Evolutionary conservation across 1,140 invertebrate species (phyloP), one percentile per base, ranked within the genome.

Genomic region (Anastrepha ludens): DNA sequence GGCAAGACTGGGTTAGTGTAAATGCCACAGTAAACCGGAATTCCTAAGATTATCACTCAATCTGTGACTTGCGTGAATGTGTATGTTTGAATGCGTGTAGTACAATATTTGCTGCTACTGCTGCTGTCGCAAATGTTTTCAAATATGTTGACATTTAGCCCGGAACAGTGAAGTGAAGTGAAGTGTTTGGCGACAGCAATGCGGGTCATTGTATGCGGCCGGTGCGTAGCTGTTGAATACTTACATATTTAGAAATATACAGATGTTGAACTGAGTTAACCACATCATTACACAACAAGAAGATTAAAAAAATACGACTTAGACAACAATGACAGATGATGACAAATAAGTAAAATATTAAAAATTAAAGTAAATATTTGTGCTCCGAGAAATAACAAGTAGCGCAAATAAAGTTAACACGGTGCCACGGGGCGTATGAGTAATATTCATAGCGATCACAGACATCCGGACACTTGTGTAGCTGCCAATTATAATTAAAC

Each of bases 51-150:
- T 74, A 74, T 74, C 17, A 74, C 67, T 15, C 15, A 74, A 13
- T 47, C 39, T 17, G 67, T 74, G 67, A 39, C 39, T 74, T 8
- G 9, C 41, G 11, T 41, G 50, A 55, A 9, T 55, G 50, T 55
- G 50, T 55, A 11, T 55, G 50, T 55, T 55, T 55, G 6, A 55
- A 29, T 29, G 41, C 39, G 17, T 65, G 64, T n/a, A 62, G 15
- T 62, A 8, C 2, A 58, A 29, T 29, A 29, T 29, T 62, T 62
- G 64, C 44, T 74, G 67, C 17, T 44, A 13, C 44, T 47, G 67
- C 17, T 74, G 67, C 44, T 44, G 67, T 74, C 44, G 67, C 4
- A 74, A 47, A 41, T 74, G 67, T 74, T 74, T 74, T 44, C 17
- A 74, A 74, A 74, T n/a, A 47, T 17, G 67, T 39, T 74, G 39